phyloP scores from a whole-genome alignment of 2,113 vertebrate genomes.

The Promerops cafer region DNA sequence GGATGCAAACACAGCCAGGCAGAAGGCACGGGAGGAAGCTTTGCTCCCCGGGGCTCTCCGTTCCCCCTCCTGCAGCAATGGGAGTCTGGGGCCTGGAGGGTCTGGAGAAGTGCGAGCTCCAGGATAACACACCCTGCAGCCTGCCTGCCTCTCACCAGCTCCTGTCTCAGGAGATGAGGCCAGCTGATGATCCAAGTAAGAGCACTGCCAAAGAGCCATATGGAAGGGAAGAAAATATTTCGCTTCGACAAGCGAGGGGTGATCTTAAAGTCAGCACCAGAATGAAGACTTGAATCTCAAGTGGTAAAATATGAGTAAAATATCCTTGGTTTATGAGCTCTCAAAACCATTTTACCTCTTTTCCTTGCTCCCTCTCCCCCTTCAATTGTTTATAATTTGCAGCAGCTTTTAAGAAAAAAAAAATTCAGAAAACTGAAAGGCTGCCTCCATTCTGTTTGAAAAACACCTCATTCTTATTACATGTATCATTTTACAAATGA shows the following conservation, averaged over 20 bases:
- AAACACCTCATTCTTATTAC: neutral
- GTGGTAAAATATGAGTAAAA: neutral
- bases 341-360: neutral
- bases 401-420: neutral
- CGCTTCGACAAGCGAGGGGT: neutral
- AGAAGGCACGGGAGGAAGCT: neutral
- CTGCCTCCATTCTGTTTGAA: neutral
- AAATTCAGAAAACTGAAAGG: neutral
- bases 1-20: neutral
- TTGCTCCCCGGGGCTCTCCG: accelerated
- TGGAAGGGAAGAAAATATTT: constrained; percentile 21
- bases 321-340: neutral
- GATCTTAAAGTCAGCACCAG: neutral
- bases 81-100: accelerated
- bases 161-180: neutral
- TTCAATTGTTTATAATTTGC: neutral
- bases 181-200: neutral
- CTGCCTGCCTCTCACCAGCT: neutral
- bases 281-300: neutral
- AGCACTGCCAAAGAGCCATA: neutral
- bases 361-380: no score
- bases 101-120: neutral
- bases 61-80: neutral
- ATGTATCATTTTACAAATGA: neutral
- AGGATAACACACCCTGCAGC: accelerated